Evolutionary conservation across 2,888 invertebrate genomes (phyloP), one percentile per base, ranked within the genome.

Genomic region (Leptopilina myrica): DNA sequence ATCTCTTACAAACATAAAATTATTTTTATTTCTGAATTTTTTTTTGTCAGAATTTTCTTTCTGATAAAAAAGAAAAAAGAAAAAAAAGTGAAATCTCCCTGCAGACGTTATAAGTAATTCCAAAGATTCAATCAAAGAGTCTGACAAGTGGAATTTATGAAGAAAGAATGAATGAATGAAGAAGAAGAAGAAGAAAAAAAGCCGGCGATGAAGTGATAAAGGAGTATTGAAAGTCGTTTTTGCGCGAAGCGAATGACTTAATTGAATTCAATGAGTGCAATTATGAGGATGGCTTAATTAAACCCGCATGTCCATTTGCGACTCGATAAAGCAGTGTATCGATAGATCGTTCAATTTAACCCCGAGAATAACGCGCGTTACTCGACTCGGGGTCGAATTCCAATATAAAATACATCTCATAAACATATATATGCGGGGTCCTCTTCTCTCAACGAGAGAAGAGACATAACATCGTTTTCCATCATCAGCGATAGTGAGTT

Each of bases 321-420:
- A 73, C 73, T 73, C 53, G 26, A n/a, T 53, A 33, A 73, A 56
- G 73, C 73, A 56, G 53, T 33, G 53, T 73, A 73, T 73, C 73
- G 56, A 73, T 73, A 73, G 73, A 73, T 73, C 73, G 73, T 53
- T 56, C 73, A 33, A 33, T 73, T 73, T 73, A 73, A 73, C 53
- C 73, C 73, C 33, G 9, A 53, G 73, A 49, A 6, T 14, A 26
- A 69, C 20, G 9, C 20, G 9, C 33, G 33, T 33, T 46, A 46
- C 7, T 46, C 46, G 46, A n/a, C 9, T 9, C 26, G 33, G 73
- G 56, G 73, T 73, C 73, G 33, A 73, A 73, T 73, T 73, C 73
- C 73, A 14, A 56, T 73, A 56, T 56, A 46, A 7, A 46, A 9
- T 53, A 33, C n/a, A 33, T 64, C 64, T 56, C 56, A 59, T 15